These are phyloP conservation scores for Synanthedon vespiformis DNA, from an alignment of 2,888 invertebrate species.

Conservation along the genomic window DNA sequence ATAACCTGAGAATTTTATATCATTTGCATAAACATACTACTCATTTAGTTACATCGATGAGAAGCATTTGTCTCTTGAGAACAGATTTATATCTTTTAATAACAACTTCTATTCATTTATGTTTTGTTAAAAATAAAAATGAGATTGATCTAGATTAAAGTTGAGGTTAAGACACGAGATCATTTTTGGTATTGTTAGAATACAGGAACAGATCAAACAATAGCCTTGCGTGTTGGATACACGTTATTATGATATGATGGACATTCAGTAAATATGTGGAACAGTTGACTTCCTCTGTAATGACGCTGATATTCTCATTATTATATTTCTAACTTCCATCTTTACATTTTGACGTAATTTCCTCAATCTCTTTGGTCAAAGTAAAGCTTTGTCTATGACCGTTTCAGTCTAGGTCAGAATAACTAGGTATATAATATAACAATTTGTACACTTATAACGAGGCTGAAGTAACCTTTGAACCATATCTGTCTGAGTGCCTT, in stretches of 20 bases:
- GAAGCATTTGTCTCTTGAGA: conserved; percentile 25
- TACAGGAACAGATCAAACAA: conserved; percentile 28
- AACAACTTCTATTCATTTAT: conserved; percentile 4
- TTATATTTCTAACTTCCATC: too few species aligned
- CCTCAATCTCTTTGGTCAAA: too few species aligned
- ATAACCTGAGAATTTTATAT: conserved; percentile 25
- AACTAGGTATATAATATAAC: too few species aligned
- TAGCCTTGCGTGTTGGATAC: conserved; percentile 18
- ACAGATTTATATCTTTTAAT: conserved; percentile 19
- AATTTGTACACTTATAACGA: too few species aligned
- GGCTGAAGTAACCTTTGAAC: too few species aligned
- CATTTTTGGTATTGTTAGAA: conserved; percentile 19
- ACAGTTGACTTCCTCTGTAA: conserved; percentile 17
- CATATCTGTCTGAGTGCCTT: too few species aligned
- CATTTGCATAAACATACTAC: conserved; percentile 17
- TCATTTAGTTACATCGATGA: conserved; percentile 17
- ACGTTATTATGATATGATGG: conserved; percentile 16
- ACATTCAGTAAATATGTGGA: conserved; percentile 17
- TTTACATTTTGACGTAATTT: too few species aligned
- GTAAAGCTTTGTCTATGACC: too few species aligned
- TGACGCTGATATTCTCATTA: too few species aligned
- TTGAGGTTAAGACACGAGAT: conserved; percentile 19
- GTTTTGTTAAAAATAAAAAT: background rate
- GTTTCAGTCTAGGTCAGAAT: too few species aligned
- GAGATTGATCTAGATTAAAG: conserved; percentile 26